These are phyloP conservation scores for Disparrhopalites patrizii DNA, from an alignment of 2,888 invertebrate genomes.

Conservation along the genomic window DNA sequence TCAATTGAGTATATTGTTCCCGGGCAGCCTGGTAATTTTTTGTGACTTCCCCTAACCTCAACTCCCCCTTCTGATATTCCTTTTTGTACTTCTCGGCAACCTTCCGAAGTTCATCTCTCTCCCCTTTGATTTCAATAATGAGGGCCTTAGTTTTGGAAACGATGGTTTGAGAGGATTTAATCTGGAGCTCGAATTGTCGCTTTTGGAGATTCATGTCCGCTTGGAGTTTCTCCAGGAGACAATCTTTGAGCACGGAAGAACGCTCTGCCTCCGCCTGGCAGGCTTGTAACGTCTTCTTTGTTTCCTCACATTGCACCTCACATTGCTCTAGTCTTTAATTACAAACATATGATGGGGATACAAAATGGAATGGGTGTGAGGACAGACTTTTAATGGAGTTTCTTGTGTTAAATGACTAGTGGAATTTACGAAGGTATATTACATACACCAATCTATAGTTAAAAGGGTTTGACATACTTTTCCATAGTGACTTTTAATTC, in stretches of 20 bases:
- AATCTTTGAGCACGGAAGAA: neutral
- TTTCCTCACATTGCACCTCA: neutral
- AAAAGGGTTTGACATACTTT: no score
- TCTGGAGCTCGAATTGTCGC: conserved; percentile 1
- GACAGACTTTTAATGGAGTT: no score
- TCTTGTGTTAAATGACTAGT: neutral
- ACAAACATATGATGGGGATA: no score
- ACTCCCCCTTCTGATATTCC: neutral
- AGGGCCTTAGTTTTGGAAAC: conserved; percentile 3
- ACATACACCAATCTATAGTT: no score
- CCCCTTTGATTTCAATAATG: neutral
- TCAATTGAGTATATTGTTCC: neutral
- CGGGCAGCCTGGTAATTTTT: neutral
- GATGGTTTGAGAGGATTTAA: neutral
- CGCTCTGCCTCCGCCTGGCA: conserved; percentile 6
- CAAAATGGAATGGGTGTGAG: neutral
- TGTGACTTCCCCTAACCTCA: neutral
- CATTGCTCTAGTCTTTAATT: neutral
- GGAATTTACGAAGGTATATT: neutral
- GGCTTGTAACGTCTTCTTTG: neutral
- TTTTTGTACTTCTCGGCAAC: neutral
- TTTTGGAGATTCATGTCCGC: conserved; percentile 1
- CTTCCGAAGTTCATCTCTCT: neutral
- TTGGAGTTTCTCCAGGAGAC: conserved; percentile 11
- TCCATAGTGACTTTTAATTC: conserved; percentile 18